A percentile compares a stretch with the other conserved stretches of the same genome.
phyloP scores from a whole-genome alignment of 2,888 invertebrate genomes.

The Rhagium mordax region DNA sequence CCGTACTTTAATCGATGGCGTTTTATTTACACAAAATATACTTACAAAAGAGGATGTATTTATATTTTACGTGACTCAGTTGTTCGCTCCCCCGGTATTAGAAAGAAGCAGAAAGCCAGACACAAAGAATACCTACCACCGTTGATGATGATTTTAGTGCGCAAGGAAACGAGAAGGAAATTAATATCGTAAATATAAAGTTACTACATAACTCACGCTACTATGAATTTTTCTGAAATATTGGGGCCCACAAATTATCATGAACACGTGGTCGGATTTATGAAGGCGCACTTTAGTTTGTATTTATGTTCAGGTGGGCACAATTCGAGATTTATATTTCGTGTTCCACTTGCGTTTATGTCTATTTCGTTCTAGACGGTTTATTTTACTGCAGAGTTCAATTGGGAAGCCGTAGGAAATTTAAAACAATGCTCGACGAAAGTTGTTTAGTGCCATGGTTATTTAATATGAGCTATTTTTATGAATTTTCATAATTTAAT shows the following conservation, averaged over 20 bases:
- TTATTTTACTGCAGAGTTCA: neutral
- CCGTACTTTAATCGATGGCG: no score
- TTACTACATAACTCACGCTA: conserved; percentile 68
- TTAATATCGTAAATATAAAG: conserved; percentile 71
- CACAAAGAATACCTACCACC: conserved; percentile 19
- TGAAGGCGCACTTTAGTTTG: conserved; percentile 66
- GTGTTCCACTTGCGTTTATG: conserved; percentile 42
- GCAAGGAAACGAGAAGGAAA: conserved; percentile 65
- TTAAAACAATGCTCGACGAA: neutral
- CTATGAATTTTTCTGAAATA: conserved; percentile 69
- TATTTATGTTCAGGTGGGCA: conserved; percentile 67
- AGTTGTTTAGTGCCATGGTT: no score
- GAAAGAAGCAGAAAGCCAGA: conserved; percentile 12
- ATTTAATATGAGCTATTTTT: no score
- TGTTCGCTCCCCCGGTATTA: conserved; percentile 8
- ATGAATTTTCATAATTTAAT: no score
- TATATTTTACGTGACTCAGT: neutral
- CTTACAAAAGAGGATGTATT: neutral
- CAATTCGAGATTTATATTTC: conserved; percentile 52
- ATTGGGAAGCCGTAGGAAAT: neutral
- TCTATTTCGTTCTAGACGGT: conserved; percentile 25
- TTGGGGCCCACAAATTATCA: conserved; percentile 69
- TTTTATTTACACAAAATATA: neutral
- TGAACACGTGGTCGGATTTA: conserved; percentile 68
- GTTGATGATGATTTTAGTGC: conserved; percentile 40